Base-by-base conservation (phyloP, 1,140 invertebrate genomes). In the Conus ventricosus region DNA sequence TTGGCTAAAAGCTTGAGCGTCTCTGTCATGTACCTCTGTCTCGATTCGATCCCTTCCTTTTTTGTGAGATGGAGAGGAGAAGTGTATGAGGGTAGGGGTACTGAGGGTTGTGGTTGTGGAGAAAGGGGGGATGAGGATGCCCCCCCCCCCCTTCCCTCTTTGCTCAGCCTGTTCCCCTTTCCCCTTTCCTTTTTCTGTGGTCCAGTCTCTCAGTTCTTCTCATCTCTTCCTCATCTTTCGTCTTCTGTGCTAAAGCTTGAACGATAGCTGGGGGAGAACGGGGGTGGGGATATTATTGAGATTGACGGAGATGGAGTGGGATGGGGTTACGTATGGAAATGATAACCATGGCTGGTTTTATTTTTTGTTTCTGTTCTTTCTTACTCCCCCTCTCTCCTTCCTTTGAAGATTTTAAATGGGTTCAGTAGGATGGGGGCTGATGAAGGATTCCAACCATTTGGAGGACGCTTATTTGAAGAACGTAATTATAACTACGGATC, bases 1-100 rank as follows among this genome's bases (percentile, higher is more conserved):
- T 85, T 85, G 60, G 84, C 51, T 85, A 85, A 85, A 85, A 85
- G 84, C 84, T 53, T 75, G 63, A 67, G 39, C 25, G 57, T 71
- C 39, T 13, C 17, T 75, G 39, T 4, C 51, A 39, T 85, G 57
- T 54, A 67, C 57, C 84, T 85, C 84, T 13, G 53, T 53, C 27
- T 60, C 39, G 51, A 71, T 84, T 17, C 83, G 51, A 15, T 67
- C 83, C 53, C 81, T 55, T 25, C 23, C 13, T 55, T 10, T 53
- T 63, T 63, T 63, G 39, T 39, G 39, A 39, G 39, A 39, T 39
- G 39, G 39, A 39, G 39, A 39, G 39, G 39, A 39, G 39, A 39
- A 39, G 39, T 39, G 39, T 39, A 39, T 39, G 39, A 39, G 39
- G 39, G 39, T 39, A 39, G 39, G 39, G 39, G 39, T 39, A 39